Evolutionary conservation across 2,797 vertebrate genomes (phyloP), one percentile per base, ranked within the genome.

Genomic region (Hoplostethus atlanticus): DNA sequence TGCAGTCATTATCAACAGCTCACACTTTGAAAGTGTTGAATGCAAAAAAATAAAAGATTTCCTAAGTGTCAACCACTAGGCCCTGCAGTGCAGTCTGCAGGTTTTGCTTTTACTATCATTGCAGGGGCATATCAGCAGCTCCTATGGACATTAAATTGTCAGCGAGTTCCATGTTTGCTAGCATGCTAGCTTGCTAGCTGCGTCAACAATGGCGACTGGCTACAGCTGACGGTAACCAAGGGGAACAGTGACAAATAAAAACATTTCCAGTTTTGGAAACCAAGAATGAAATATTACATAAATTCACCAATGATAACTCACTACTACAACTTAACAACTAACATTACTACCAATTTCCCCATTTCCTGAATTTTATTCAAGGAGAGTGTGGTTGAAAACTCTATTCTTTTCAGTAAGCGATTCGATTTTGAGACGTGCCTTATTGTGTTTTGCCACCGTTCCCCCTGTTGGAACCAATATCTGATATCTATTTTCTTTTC

Each of bases 401-500:
- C 54, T 54, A 42, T 69, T 73, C 30, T 68, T 77, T 63, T 79
- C 71, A 76, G 63, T 61, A 28, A 48, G 61, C 60, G 62, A 53
- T 80, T 55, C 51, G 67, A 48, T 73, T 77, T 51, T 59, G 61
- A 76, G 56, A 10, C 10, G 15, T 11, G 15, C 15, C 54, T 69
- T 69, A 48, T 67, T 64, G 70, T 65, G 73, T 61, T 76, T 50
- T 66, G 54, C 46, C 72, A 53, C 68, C n/a, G 12, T 73, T 67
- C 57, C 46, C 65, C 70, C 15, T 2, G 1, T 52, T 60, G 11
- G 65, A 68, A 61, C 53, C 28, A 11, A 15, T 54, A 21, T 25
- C 79, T 90, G 57, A 91, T 79, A 52, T 73, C n/a, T 73, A 36
- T 78, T 73, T 69, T 81, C 46, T n/a, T 1, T 73, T 71, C 7